Conservation (phyloP, 2,113 vertebrate genomes). For the Piprites chloris region DNA sequence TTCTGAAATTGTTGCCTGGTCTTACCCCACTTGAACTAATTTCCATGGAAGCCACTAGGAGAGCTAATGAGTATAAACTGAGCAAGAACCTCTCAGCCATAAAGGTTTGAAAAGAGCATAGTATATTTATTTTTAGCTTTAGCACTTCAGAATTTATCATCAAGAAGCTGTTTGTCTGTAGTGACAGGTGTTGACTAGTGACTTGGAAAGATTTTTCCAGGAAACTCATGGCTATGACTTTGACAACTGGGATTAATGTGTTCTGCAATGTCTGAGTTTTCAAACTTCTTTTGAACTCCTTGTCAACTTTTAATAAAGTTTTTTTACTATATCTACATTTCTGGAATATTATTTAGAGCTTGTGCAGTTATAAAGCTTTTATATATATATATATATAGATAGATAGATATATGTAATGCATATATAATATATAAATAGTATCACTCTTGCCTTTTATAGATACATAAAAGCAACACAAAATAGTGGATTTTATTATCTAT, state of each 20-base stretch:
- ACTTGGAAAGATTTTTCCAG: background rate
- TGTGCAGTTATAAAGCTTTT: background rate
- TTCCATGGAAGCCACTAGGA: background rate
- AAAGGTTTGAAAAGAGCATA: background rate
- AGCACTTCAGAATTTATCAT: background rate
- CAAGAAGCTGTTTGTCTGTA: background rate
- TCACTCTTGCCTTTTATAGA: background rate
- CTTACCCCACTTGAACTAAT: background rate
- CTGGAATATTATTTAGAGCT: background rate
- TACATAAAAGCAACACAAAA: background rate
- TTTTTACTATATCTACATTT: background rate
- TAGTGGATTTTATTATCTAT: background rate
- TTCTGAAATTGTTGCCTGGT: background rate
- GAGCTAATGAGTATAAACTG: background rate
- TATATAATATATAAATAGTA: background rate
- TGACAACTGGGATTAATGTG: background rate
- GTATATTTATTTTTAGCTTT: background rate
- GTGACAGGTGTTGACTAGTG: background rate
- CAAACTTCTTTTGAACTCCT: background rate
- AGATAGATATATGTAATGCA: background rate
- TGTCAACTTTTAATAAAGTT: background rate
- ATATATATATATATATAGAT: background rate
- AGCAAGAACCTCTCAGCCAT: background rate
- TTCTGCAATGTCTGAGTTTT: background rate
- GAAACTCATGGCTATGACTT: background rate